Evolutionary conservation across 2,888 invertebrate species (phyloP).

Genomic region (Choreutis nemorana): DNA sequence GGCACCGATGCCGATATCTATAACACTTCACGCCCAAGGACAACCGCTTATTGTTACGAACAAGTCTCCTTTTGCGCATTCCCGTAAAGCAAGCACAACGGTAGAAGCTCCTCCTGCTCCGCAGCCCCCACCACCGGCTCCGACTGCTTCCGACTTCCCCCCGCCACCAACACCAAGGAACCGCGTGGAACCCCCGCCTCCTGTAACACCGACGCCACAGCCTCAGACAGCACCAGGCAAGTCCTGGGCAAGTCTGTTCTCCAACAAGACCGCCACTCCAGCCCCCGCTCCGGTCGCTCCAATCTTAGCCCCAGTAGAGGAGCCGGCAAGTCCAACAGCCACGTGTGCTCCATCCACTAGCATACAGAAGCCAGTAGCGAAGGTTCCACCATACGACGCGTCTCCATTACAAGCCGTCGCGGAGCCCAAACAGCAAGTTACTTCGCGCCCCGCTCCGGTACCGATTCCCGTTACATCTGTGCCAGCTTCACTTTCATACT

Average conservation of each 20-base stretch:
- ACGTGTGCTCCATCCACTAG: constrained; percentile 28
- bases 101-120: constrained; percentile 41
- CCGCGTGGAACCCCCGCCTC: constrained; percentile 35
- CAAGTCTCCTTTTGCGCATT: constrained; percentile 55
- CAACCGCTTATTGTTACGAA: constrained; percentile 56
- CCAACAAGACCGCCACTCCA: constrained; percentile 30
- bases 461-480: constrained; percentile 19
- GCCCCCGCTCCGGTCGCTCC: constrained; percentile 17
- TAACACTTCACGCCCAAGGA: constrained; percentile 49
- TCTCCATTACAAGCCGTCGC: constrained; percentile 35
- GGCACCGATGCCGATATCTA: constrained; percentile 57
- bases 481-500: constrained; percentile 25
- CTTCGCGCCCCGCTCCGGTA: constrained; percentile 17
- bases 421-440: constrained; percentile 28
- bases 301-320: constrained; percentile 30
- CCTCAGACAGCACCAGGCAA: constrained; percentile 54
- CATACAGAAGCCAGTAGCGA: constrained; percentile 66
- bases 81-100: constrained; percentile 32
- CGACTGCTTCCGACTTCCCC: constrained; percentile 61
- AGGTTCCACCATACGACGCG: constrained; percentile 68
- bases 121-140: constrained; percentile 49
- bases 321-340: constrained; percentile 30
- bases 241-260: constrained; percentile 76
- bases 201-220: constrained; percentile 34
- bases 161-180: constrained; percentile 54